A percentile compares a stretch with the other conserved stretches of the same genome.
Evolutionary conservation across 2,888 invertebrate species (phyloP).

Genomic region (Plebejus melissa): DNA sequence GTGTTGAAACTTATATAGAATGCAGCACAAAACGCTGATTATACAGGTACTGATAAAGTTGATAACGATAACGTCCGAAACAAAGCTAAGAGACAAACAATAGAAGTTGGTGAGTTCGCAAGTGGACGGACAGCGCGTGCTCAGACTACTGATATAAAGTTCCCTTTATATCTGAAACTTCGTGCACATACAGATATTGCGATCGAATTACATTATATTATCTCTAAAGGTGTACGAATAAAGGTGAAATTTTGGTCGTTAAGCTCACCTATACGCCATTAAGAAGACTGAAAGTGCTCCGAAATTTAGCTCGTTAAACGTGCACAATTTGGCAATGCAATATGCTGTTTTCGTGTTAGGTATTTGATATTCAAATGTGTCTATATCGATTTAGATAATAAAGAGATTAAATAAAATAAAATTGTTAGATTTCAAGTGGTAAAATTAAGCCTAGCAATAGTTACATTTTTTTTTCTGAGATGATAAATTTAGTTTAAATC

Average conservation of each 20-base stretch:
- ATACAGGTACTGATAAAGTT: slow-evolving; percentile 18
- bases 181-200: slow-evolving; percentile 16
- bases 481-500: neutral
- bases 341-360: neutral
- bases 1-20: neutral
- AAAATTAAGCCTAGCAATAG: no score
- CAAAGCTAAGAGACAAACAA: slow-evolving; percentile 26
- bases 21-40: slow-evolving; percentile 8
- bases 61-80: slow-evolving; percentile 24
- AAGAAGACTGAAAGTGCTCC: slow-evolving; percentile 12
- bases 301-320: slow-evolving; percentile 10
- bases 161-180: slow-evolving; percentile 26
- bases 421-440: neutral
- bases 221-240: slow-evolving; percentile 19
- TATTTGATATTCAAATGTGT: neutral
- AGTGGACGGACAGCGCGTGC: slow-evolving; percentile 28
- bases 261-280: slow-evolving; percentile 11
- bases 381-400: neutral
- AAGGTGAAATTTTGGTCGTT: slow-evolving; percentile 18
- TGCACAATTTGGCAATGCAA: slow-evolving; percentile 11
- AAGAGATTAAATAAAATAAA: neutral
- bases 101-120: slow-evolving; percentile 26
- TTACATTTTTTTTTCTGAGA: no score
- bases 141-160: slow-evolving; percentile 25
- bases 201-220: slow-evolving; percentile 17